Evolutionary conservation across 2,797 vertebrate species (phyloP).

Genomic region (Falco novaeseelandiae): DNA sequence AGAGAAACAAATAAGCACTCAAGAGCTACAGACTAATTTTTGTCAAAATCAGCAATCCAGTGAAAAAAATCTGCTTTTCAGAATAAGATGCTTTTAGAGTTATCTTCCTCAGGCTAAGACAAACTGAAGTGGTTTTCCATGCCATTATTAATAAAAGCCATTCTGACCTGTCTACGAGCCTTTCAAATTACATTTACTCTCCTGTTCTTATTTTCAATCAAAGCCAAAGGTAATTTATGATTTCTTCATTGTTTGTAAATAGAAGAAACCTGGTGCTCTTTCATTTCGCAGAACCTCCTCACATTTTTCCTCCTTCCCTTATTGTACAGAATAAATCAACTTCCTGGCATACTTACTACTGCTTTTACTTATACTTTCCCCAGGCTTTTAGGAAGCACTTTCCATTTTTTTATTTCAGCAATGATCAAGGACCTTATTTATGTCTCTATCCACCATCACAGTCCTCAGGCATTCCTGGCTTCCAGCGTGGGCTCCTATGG

Average conservation of each 20-base stretch:
- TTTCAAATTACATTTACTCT: background rate
- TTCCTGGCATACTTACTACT: background rate
- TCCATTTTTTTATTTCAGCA: background rate
- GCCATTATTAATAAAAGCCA: background rate
- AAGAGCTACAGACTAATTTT: background rate
- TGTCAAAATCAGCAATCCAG: background rate
- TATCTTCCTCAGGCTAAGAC: background rate
- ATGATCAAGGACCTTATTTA: background rate
- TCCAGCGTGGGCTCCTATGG: background rate
- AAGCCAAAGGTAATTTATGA: background rate
- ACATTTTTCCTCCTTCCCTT: background rate
- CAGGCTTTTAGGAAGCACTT: background rate
- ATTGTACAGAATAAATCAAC: background rate
- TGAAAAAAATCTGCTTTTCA: background rate
- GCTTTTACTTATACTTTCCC: background rate
- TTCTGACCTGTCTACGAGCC: background rate
- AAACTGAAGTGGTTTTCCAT: background rate
- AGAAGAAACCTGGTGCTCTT: background rate
- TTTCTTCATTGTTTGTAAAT: background rate
- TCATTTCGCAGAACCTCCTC: background rate
- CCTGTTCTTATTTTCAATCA: background rate
- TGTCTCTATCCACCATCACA: background rate
- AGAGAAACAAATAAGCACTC: background rate
- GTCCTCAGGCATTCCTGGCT: background rate
- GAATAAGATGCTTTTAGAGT: background rate